Evolutionary conservation across 2,113 vertebrate species (phyloP), one percentile per base, ranked within the genome.

Genomic region (Etheostoma cragini): DNA sequence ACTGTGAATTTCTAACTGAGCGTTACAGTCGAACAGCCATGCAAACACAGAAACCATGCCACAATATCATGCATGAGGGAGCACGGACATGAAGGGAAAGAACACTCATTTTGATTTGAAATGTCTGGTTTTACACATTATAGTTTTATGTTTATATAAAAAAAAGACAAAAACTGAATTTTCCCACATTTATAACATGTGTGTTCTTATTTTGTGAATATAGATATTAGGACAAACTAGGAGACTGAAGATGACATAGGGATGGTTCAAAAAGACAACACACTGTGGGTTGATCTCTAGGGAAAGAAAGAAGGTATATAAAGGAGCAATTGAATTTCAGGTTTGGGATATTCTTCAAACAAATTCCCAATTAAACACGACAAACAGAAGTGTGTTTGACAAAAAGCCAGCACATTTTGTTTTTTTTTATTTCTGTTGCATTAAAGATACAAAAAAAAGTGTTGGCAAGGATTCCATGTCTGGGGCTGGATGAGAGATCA

Each of bases 361-460:
- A 70, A 84, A 77, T 35, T 74, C 74, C 81, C 73, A 82, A 72
- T 80, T 81, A 74, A 80, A 93, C 85, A 88, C 81, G 91, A 86
- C 63, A 84, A 91, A 77, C 83, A 93, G 69, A 87, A 75, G 80
- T 89, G 83, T 77, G 82, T 88, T 88, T 72, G 67, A 89, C 87
- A 88, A 91, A 87, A 86, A 91, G 71, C 82, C 65, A 92, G 86
- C 83, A 91, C 84, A 69, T 56, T 56, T 42, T 47, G 76, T 95
- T 95, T 94, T 47, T 47, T 77, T 95, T 95, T 94, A 91, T 92
- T 91, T 90, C 24, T 67, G 71, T 87, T 91, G 58, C 87, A 93
- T 83, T 88, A 89, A 78, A 90, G 82, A 86, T 88, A 94, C 89
- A 95, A 88, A 90, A 88, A 81, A 54, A 87, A 65, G 62, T 50